Base-by-base conservation (phyloP, 2,113 vertebrate species). In the Tricholaema leucomelas region DNA sequence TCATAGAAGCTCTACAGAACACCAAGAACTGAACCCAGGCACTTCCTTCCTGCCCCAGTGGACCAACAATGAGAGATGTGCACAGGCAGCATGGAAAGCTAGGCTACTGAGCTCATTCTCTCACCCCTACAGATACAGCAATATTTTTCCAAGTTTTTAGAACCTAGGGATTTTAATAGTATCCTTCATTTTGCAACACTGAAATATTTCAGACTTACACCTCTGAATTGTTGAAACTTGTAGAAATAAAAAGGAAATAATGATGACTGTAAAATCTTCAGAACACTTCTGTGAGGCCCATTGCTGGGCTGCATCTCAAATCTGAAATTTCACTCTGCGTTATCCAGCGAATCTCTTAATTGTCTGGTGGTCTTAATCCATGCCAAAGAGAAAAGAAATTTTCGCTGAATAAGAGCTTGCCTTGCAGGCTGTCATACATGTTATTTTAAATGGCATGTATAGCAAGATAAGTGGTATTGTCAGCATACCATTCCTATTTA, bases 1-100 rank as follows among this genome's bases (percentile, higher is more conserved):
- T 99, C 24, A 97, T 98, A 24, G 98, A 99, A 61, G 84, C 96
- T 46, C 96, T 99, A 25, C 99, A 98, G 70, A 98, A 69, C 96
- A 98, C 92, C 87, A 98, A 97, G 96, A 98, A 91, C 89, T 98
- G 97, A 98, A 74, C 60, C 44, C 58, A 58, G 81, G 69, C 50
- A 42, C 77, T 93, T 92, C 85, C 91, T 94, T 88, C 90, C 79
- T 93, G 73, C 15, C 50, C 8, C 6, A 58, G 3, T 74, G 77
- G 88, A 81, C 73, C 88, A 81, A 61, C 85, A 93, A 56, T 67
- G 63, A 61, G 28, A 69, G 90, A 91, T 94, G 79, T 79, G 28
- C 90, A 80, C 31, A 69, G 27, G 17, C 63, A 19, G 2, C 25
- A 1, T 36, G 81, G 77, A 85, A 81, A 88, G 61, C 75, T 92